Evolutionary conservation across 1,140 invertebrate genomes (phyloP).

Genomic region (Teleogryllus occipitalis): DNA sequence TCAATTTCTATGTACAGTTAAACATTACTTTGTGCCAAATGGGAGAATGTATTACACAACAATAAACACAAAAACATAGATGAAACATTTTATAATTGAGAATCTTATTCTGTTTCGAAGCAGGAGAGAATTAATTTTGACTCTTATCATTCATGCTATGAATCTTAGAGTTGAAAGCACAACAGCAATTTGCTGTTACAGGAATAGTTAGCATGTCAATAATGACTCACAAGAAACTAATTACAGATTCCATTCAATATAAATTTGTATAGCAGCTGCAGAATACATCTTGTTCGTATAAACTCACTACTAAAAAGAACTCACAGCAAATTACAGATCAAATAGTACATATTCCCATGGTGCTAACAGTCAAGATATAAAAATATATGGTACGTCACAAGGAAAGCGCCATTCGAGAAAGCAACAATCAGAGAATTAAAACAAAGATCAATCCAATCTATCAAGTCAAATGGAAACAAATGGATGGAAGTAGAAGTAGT

Average conservation of each 20-base stretch:
- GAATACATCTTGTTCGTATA: slow-evolving; percentile 11
- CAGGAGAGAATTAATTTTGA: neutral
- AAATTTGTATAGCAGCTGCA: slow-evolving; percentile 20
- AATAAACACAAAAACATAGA: neutral
- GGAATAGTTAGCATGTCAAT: neutral
- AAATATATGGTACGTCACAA: slow-evolving; percentile 26
- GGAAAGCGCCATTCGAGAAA: slow-evolving; percentile 27
- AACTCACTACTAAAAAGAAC: slow-evolving; percentile 18
- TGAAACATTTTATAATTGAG: neutral
- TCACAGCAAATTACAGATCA: slow-evolving; percentile 23
- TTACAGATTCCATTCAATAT: neutral
- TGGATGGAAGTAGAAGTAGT: slow-evolving; percentile 7
- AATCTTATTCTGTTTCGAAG: neutral
- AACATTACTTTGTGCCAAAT: slow-evolving; percentile 22
- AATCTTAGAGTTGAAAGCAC: neutral
- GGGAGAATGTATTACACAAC: neutral
- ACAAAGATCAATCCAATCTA: slow-evolving; percentile 18
- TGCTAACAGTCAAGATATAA: slow-evolving; percentile 24
- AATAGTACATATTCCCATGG: slow-evolving; percentile 23
- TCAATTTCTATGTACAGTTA: slow-evolving; percentile 23
- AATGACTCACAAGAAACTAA: neutral
- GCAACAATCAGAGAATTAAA: slow-evolving; percentile 28
- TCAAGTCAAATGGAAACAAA: slow-evolving; percentile 18
- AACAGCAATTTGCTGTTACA: neutral
- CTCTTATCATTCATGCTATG: neutral